A percentile compares a stretch with the other conserved stretches of the same genome.
phyloP scores from a whole-genome alignment of 2,888 invertebrate species.

The Agonopterix subpropinquella region DNA sequence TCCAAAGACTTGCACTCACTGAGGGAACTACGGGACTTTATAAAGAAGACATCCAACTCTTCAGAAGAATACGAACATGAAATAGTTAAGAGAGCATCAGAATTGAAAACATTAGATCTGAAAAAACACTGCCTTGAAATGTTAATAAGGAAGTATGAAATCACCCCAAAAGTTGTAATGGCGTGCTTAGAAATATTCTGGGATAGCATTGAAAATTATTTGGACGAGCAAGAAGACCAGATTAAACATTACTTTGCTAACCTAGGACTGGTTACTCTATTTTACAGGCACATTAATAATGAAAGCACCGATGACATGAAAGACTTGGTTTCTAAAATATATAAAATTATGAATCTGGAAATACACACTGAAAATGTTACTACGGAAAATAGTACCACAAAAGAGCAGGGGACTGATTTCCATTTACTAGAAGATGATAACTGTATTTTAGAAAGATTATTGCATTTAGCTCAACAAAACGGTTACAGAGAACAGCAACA shows the following conservation, averaged over 20 bases:
- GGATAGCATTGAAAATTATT: constrained; percentile 35
- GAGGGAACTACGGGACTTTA: constrained; percentile 81
- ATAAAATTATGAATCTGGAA: constrained; percentile 23
- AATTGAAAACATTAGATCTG: constrained; percentile 83
- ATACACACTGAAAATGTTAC: constrained; percentile 20
- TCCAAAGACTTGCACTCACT: constrained; percentile 92
- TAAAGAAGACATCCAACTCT: constrained; percentile 74
- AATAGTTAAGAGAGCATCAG: constrained; percentile 73
- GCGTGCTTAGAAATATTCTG: constrained; percentile 66
- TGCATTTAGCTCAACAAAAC: constrained; percentile 74
- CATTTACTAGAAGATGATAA: constrained; percentile 74
- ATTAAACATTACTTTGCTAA: constrained; percentile 50
- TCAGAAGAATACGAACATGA: constrained; percentile 69
- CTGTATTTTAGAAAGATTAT: constrained; percentile 77
- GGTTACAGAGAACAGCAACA: constrained; percentile 54
- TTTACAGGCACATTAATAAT: constrained; percentile 48
- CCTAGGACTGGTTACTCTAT: constrained; percentile 44
- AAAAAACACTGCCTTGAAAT: constrained; percentile 83
- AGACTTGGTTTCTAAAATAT: constrained; percentile 36
- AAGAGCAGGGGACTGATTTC: constrained; percentile 22
- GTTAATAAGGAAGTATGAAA: constrained; percentile 78
- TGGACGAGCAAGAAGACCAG: constrained; percentile 29
- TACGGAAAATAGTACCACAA: constrained; percentile 13
- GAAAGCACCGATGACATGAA: constrained; percentile 48
- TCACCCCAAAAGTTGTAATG: constrained; percentile 77